These are phyloP conservation scores for Aradus depressus DNA, from an alignment of 2,888 invertebrate species.

Conservation along the genomic window DNA sequence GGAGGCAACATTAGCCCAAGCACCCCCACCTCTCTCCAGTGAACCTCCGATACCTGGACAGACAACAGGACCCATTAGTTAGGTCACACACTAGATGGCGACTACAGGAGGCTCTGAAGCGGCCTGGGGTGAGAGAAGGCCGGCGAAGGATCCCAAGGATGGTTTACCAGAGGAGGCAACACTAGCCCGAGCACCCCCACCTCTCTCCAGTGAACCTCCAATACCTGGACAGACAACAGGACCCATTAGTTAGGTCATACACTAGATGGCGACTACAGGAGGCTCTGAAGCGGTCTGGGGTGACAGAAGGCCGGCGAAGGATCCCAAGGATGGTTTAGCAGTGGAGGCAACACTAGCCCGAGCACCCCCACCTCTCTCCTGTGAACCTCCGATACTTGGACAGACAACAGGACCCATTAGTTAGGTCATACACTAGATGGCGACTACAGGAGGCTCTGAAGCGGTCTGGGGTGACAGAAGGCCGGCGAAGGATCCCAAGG, in stretches of 20 bases:
- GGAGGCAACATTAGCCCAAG: conserved; percentile 58
- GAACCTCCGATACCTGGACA: conserved; percentile 50
- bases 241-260: too few species aligned
- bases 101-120: too few species aligned
- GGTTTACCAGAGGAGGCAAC: conserved; percentile 62
- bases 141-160: conserved; percentile 71
- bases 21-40: conserved; percentile 55
- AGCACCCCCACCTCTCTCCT: conserved; percentile 55
- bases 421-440: too few species aligned
- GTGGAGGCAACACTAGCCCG: conserved; percentile 55
- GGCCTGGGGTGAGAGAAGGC: conserved; percentile 32
- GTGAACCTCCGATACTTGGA: conserved; percentile 50
- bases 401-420: too few species aligned
- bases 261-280: too few species aligned
- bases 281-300: too few species aligned
- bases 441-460: too few species aligned
- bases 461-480: conserved; percentile 34
- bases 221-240: conserved; percentile 45
- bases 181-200: conserved; percentile 71
- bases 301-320: conserved; percentile 51
- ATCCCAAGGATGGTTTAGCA: conserved; percentile 79
- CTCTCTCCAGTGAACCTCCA: conserved; percentile 50
- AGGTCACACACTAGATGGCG: too few species aligned
- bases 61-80: too few species aligned
- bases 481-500: conserved; percentile 68